Evolutionary conservation across 2,888 invertebrate genomes (phyloP).

Genomic region (Aphodius sticticus): DNA sequence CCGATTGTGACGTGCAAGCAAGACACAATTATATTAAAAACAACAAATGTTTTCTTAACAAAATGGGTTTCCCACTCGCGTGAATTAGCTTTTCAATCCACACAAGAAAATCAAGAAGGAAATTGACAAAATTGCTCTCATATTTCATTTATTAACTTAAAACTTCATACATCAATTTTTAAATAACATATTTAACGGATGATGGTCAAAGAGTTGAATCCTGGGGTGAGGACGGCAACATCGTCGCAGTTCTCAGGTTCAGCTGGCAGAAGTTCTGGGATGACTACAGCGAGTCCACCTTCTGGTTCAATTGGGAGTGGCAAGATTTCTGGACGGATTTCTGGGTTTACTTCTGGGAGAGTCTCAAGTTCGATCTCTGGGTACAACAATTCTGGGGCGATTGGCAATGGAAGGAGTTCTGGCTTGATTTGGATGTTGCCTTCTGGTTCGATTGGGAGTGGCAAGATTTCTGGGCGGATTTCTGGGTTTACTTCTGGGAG

Average conservation of each 20-base stretch:
- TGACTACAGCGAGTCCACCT: neutral
- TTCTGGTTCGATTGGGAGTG: slow-evolving; percentile 21
- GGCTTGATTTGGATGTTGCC: slow-evolving; percentile 13
- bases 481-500: slow-evolving; percentile 8
- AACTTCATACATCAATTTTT: neutral
- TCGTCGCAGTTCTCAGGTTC: slow-evolving; percentile 11
- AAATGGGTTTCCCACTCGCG: too few relatives aligned
- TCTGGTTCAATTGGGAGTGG: slow-evolving; percentile 16
- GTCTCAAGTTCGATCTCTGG: slow-evolving; percentile 9
- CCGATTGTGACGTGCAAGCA: too few relatives aligned
- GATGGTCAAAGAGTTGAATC: neutral
- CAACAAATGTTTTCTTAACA: too few relatives aligned
- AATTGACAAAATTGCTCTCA: neutral
- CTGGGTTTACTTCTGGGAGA: slow-evolving; percentile 9
- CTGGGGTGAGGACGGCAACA: neutral
- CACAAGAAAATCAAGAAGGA: too few relatives aligned
- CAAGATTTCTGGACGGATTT: slow-evolving; percentile 16
- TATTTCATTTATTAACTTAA: neutral
- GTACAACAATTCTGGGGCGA: slow-evolving; percentile 16
- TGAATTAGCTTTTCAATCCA: too few relatives aligned
- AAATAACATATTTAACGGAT: neutral
- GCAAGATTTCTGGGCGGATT: neutral
- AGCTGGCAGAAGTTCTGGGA: slow-evolving; percentile 16
- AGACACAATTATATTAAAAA: too few relatives aligned
- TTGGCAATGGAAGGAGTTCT: slow-evolving; percentile 19